Base-by-base conservation (phyloP, 2,797 vertebrate genomes). In the Lateolabrax maculatus region DNA sequence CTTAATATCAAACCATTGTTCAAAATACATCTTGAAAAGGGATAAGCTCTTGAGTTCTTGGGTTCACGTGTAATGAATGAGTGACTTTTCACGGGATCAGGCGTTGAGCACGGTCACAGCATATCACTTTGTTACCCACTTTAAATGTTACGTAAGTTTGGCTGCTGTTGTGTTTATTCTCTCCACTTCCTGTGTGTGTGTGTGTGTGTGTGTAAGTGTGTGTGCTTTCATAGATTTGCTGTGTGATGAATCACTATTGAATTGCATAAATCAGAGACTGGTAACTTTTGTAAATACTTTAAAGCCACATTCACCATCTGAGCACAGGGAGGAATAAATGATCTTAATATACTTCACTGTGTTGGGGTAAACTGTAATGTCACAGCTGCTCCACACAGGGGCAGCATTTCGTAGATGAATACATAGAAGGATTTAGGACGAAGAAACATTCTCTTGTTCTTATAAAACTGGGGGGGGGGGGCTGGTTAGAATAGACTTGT, bases 341-440 rank as follows among this genome's bases (percentile, higher is more conserved):
- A 34, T 25, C 2, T n/a, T 23, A 31, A 58, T 49, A 25, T 39
- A 21, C n/a, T 15, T 21, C 9, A 18, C 12, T 6, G 9, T 48
- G 46, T 21, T 31, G 12, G 21, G 37, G 4, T 29, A 13, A 29
- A 9, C 2, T 55, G 66, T 53, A 39, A 23, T 71, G 51, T 29
- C 56, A 25, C 61, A 51, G 19, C 15, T 52, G 27, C 19, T 25
- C 79, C 83, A 79, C 83, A 75, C 9, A 2, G 63, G 18, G 79
- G 75, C 63, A 76, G 67, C 72, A 48, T 61, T 37, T 31, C 12
- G 4, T 23, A 41, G 34, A 46, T 23, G 9, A 69, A 7, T 37
- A 49, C 31, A 39, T 15, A 3, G 51, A 37, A 51, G 10, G 6
- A 60, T 53, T 21, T 27, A 10, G 27, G 7, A 55, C 12, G 18